phyloP scores from a whole-genome alignment of 1,140 invertebrate genomes.

The Tetramorium alpestre region DNA sequence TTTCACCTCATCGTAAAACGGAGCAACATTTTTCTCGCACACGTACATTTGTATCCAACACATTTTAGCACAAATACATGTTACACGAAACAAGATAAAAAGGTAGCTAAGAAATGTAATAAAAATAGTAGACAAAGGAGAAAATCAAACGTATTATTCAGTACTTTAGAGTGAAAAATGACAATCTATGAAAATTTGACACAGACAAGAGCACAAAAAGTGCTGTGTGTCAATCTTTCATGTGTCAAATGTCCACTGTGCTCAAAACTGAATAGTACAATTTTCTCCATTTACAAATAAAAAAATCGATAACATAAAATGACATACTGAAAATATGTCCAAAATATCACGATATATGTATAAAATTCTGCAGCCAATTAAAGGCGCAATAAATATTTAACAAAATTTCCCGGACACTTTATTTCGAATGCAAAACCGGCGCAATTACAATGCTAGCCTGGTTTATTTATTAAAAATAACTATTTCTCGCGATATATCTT shows the following conservation, averaged over 20 bases:
- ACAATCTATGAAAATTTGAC: slow-evolving; percentile 25
- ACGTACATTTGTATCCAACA: background rate
- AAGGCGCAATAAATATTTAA: slow-evolving; percentile 18
- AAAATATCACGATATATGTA: background rate
- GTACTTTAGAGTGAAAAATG: background rate
- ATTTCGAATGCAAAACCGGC: slow-evolving; percentile 1
- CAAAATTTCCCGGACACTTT: background rate
- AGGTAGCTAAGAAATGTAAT: background rate
- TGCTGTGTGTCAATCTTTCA: slow-evolving; percentile 13
- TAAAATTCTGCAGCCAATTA: slow-evolving; percentile 31
- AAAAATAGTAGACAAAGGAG: background rate
- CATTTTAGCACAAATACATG: background rate
- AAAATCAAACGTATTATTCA: slow-evolving; percentile 26
- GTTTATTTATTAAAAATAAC: background rate
- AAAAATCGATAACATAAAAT: background rate
- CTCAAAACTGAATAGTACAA: slow-evolving; percentile 17
- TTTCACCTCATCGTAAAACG: slow-evolving; percentile 1
- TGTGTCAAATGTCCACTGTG: background rate
- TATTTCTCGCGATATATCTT: background rate
- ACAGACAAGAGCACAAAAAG: slow-evolving; percentile 12
- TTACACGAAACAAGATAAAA: background rate
- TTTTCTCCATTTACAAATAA: background rate
- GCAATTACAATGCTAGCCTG: slow-evolving; percentile 34
- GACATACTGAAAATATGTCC: background rate
- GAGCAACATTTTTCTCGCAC: background rate